Evolutionary conservation across 2,888 invertebrate genomes (phyloP).

Genomic region (Athetis lepigone): DNA sequence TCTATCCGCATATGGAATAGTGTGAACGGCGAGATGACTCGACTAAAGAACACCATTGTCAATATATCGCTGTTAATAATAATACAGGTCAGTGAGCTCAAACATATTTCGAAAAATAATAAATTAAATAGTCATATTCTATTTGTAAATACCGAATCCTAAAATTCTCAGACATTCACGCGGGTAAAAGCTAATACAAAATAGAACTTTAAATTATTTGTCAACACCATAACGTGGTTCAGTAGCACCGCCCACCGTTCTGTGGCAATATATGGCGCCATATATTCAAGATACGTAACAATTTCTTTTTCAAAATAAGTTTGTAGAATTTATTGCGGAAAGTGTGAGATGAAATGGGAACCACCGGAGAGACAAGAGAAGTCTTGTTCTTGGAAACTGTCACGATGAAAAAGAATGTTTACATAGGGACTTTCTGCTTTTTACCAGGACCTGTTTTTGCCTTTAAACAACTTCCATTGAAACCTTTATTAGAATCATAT

Average conservation of each 20-base stretch:
- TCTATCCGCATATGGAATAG: conserved; percentile 22
- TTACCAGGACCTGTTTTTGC: background rate
- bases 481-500: background rate
- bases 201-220: too few species aligned
- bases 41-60: conserved; percentile 15
- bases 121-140: too few species aligned
- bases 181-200: too few species aligned
- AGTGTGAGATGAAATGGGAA: conserved; percentile 18
- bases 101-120: background rate
- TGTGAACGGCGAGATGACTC: conserved; percentile 42
- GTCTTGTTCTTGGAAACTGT: conserved; percentile 31
- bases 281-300: conserved; percentile 23
- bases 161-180: too few species aligned
- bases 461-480: background rate
- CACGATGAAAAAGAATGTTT: conserved; percentile 21
- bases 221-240: background rate
- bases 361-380: conserved; percentile 13
- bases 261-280: background rate
- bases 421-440: conserved; percentile 4
- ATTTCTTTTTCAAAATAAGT: conserved; percentile 15
- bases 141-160: too few species aligned
- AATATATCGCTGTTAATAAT: conserved; percentile 27
- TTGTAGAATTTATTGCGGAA: conserved; percentile 22
- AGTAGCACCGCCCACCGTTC: too few species aligned
- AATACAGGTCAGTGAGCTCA: conserved; percentile 48